phyloP scores from a whole-genome alignment of 1,140 invertebrate species.

The Druon quercuslanigerum region DNA sequence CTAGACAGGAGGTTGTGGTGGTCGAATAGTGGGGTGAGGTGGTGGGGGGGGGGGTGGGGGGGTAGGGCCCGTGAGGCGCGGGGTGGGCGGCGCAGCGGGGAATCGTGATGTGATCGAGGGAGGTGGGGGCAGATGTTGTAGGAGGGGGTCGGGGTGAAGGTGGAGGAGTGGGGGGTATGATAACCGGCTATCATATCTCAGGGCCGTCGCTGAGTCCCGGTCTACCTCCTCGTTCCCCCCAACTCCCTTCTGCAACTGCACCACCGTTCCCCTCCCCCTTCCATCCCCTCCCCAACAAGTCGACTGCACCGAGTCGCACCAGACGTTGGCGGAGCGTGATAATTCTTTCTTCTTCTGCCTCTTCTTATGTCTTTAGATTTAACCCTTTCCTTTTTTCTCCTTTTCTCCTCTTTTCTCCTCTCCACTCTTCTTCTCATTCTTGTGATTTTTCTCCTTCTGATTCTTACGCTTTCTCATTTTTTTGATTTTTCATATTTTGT shows the following conservation, averaged over 20 bases:
- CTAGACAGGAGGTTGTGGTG: constrained; percentile 69
- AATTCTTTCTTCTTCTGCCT: constrained; percentile 22
- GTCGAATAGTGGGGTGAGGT: constrained; percentile 52
- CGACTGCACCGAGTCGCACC: constrained; percentile 24
- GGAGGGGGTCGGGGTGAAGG: constrained; percentile 47
- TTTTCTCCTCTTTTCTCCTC: constrained; percentile 29
- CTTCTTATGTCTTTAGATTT: constrained; percentile 16
- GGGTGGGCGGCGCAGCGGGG: constrained; percentile 31
- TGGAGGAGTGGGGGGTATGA: constrained; percentile 55
- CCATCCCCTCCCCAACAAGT: constrained; percentile 11
- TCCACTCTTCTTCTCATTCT: constrained; percentile 22
- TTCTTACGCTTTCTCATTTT: constrained; percentile 19
- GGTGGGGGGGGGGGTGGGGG: constrained; percentile 51
- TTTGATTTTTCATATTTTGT: constrained; percentile 39
- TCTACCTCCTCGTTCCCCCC: constrained; percentile 43
- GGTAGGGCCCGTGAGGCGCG: constrained; percentile 43
- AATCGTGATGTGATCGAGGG: constrained; percentile 24
- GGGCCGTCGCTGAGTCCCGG: constrained; percentile 53
- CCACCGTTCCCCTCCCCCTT: constrained; percentile 34
- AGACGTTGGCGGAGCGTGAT: constrained; percentile 21
- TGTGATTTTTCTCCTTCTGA: constrained; percentile 39
- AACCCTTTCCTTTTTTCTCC: constrained; percentile 45
- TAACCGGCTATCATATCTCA: constrained; percentile 70
- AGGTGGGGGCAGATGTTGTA: constrained; percentile 17
- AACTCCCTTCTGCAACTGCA: constrained; percentile 31